Base-by-base conservation (phyloP, 2,113 vertebrate genomes). In the Geococcyx californianus region DNA sequence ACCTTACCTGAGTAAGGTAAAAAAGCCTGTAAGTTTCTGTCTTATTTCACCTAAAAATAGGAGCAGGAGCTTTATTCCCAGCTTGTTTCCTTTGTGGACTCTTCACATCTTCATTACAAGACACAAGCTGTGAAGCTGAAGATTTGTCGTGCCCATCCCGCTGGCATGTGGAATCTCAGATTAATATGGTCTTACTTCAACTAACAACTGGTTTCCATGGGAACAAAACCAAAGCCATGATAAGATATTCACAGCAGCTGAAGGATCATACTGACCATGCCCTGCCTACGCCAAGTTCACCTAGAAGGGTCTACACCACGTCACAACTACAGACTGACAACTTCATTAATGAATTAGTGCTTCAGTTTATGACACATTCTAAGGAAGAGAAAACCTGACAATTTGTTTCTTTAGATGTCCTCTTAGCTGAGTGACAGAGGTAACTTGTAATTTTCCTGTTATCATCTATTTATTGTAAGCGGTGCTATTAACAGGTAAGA, bases 121-220 rank as follows among this genome's bases (percentile, higher is more conserved):
- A 94, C 60, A 29, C 31, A 79, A 75, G 64, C 80, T 87, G 40
- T 21, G 58, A 96, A 96, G 64, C 56, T 4, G 2, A 97, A 94
- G 66, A 94, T 89, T 91, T 95, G 58, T 28, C 85, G 84, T 28
- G 76, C 79, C 91, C 72, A 81, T 96, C 68, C 89, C 90, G 67
- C 72, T 82, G 87, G 91, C 75, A 96, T 96, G 96, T 74, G 60
- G n/a, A 90, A 94, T 95, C 96, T 95, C 94, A 90, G 97, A 97
- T 98, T 97, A 98, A 78, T 33, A 59, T 85, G 31, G 26, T 94
- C 66, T 98, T 95, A 97, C 63, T 75, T 81, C 87, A 93, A 94
- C 83, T 94, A 97, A 97, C 73, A 96, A 92, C 81, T 73, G 47
- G 94, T 87, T 96, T 94, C 94, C 81, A 95, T 18, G 55, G 95